Evolutionary conservation across 92 coral and sea anemone genomes (phyloP).

Genomic region (Isaurus tuberculatus): DNA sequence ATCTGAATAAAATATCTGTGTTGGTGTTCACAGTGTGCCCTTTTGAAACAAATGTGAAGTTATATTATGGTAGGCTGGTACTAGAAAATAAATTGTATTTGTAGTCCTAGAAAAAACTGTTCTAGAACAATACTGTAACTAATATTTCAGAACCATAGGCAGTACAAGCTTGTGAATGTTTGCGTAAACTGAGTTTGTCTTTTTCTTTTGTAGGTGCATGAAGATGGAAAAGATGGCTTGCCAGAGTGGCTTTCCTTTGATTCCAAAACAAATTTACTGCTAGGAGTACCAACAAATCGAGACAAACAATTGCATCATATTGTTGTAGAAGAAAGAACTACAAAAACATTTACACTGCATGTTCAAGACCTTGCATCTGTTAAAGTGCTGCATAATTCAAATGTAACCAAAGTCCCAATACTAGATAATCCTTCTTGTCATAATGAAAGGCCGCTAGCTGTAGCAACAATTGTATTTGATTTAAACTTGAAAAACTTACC

Average conservation of each 20-base stretch:
- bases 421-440: constrained; percentile 73
- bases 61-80: too few relatives aligned
- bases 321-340: constrained; percentile 58
- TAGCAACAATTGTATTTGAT: constrained; percentile 94
- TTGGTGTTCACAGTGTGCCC: too few relatives aligned
- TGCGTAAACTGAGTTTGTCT: too few relatives aligned
- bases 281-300: constrained; percentile 88
- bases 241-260: constrained; percentile 95
- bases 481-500: constrained; percentile 76
- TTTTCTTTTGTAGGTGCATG: constrained; percentile 60
- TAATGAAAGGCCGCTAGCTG: constrained; percentile 78
- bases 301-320: constrained; percentile 86
- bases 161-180: too few relatives aligned
- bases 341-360: constrained; percentile 62
- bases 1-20: too few relatives aligned
- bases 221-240: constrained; percentile 75
- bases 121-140: too few relatives aligned
- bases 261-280: constrained; percentile 58
- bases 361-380: constrained; percentile 80
- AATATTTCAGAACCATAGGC: too few relatives aligned
- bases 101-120: too few relatives aligned
- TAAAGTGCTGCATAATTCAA: constrained; percentile 51
- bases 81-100: too few relatives aligned
- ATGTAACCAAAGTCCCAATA: constrained; percentile 71
- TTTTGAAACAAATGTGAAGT: too few relatives aligned